Evolutionary conservation across 2,888 invertebrate species (phyloP).

Genomic region (Drosophila antonietae): DNA sequence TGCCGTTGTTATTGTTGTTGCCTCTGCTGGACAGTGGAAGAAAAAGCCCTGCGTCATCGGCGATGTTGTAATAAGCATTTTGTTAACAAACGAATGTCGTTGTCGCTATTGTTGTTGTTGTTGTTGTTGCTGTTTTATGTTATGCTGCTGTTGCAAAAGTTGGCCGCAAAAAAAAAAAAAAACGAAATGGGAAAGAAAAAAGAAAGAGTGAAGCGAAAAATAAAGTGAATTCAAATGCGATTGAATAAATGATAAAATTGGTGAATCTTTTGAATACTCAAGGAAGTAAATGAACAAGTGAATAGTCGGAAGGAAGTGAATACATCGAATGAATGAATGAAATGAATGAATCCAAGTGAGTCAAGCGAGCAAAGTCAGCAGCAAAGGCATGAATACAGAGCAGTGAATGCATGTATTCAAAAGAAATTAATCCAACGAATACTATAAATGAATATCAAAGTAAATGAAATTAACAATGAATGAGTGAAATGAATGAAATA

Average conservation of each 20-base stretch:
- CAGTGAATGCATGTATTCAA: neutral
- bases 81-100: constrained; percentile 64
- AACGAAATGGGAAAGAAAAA: constrained; percentile 23
- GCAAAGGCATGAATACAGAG: too few relatives aligned
- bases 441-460: neutral
- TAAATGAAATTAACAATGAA: neutral
- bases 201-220: constrained; percentile 15
- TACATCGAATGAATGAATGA: neutral
- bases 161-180: constrained; percentile 40
- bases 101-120: constrained; percentile 36
- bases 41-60: constrained; percentile 77
- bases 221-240: constrained; percentile 18
- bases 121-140: constrained; percentile 34
- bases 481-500: neutral
- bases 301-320: constrained; percentile 4
- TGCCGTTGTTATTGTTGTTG: neutral
- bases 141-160: constrained; percentile 71
- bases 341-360: neutral
- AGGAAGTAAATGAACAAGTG: neutral
- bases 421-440: neutral
- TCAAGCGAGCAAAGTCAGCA: too few relatives aligned
- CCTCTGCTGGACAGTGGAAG: constrained; percentile 34
- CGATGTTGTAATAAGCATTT: constrained; percentile 69
- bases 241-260: constrained; percentile 17
- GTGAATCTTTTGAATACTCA: constrained; percentile 16